Evolutionary conservation across 2,888 invertebrate genomes (phyloP), one percentile per base, ranked within the genome.

Genomic region (Meiosimyza decipiens): DNA sequence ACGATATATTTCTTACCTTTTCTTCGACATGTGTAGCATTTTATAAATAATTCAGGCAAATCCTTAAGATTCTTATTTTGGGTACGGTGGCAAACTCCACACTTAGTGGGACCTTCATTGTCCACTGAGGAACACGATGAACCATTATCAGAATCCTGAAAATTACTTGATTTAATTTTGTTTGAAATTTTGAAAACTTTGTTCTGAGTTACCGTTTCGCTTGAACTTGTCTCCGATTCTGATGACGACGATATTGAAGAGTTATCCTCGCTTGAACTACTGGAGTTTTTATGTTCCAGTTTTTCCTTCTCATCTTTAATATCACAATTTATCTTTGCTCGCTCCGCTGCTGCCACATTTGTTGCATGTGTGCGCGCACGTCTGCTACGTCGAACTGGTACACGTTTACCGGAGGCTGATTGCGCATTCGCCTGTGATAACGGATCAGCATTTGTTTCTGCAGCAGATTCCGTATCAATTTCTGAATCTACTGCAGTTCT

Each of bases 1-100:
- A 47, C 12, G n/a, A 16, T 28, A 60, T 33, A 16, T 28, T 18
- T 68, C 87, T 87, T 84, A 91, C 91, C 87, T 82, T 89, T 89
- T 60, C 89, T 88, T 77, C 89, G 88, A 81, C 91, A 91, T 74
- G 88, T 88, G 75, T 89, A 88, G 85, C 91, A 91, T 77, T 89
- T 89, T 77, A 91, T 89, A 86, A 91, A 91, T 73, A 89, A 85
- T 84, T 91, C 91, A 79, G 90, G 90, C 80, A 90, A 87, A 82
- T 90, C 87, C 81, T 88, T 88, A 74, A 89, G 86, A 87, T 91
- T 91, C 76, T 89, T 89, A 82, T 90, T 90, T 73, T 91, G 89
- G 64, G 89, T 88, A 81, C 89, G 86, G 75, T 87, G 87, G 83
- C 90, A 91, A 75, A 88, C 88, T 82, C 89, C 89, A 89, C 94